Evolutionary conservation across 30 jellyfish, hydroid and myxozoan genomes (phyloP).

Genomic region (Hydra vulgaris): DNA sequence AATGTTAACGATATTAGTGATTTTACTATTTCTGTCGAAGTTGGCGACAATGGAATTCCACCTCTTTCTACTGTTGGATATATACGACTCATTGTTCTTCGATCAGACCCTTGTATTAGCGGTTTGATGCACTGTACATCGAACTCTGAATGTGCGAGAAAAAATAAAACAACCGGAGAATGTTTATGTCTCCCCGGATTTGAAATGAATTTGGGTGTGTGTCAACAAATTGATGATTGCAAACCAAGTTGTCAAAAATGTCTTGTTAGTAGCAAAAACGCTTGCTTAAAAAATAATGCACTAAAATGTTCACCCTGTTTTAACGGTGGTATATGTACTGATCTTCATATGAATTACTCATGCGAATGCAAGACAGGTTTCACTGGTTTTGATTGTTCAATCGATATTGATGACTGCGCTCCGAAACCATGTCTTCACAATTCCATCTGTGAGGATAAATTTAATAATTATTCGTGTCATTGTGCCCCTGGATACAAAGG

Average conservation of each 20-base stretch:
- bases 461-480: slow-evolving; percentile 34
- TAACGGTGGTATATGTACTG: slow-evolving; percentile 63
- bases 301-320: slow-evolving; percentile 32
- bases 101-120: slow-evolving; percentile 55
- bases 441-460: slow-evolving; percentile 51
- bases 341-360: slow-evolving; percentile 33
- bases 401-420: slow-evolving; percentile 55
- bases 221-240: slow-evolving; percentile 65
- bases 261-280: slow-evolving; percentile 3
- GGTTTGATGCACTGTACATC: slow-evolving; percentile 33
- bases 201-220: slow-evolving; percentile 28
- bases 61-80: slow-evolving; percentile 46
- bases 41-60: slow-evolving; percentile 65
- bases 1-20: slow-evolving; percentile 12
- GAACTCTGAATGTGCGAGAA: slow-evolving; percentile 54
- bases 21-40: slow-evolving; percentile 37
- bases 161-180: slow-evolving; percentile 36
- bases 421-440: slow-evolving; percentile 64
- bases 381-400: slow-evolving; percentile 68
- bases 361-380: slow-evolving; percentile 73
- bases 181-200: slow-evolving; percentile 62
- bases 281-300: not conserved
- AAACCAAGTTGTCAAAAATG: slow-evolving; percentile 37
- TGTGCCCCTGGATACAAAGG: slow-evolving; percentile 60
- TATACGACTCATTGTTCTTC: slow-evolving; percentile 18